Conservation (phyloP, 2,888 invertebrate species). For the Orthosia incerta region DNA sequence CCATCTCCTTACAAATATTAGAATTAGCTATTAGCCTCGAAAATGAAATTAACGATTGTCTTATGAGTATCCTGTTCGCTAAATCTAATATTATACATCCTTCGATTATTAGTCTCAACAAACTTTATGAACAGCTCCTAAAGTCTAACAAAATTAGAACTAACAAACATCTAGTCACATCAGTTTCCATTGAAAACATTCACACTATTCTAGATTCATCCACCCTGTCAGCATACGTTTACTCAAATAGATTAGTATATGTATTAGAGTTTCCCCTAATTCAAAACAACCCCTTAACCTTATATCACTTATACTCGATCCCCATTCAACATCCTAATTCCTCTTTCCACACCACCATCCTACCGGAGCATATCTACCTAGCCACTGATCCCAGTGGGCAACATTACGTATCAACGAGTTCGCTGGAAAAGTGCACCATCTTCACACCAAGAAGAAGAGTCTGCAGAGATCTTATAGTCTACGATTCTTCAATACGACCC, state of each 20-base stretch:
- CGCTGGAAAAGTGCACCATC: not conserved
- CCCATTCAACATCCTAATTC: not conserved
- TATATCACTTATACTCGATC: not conserved
- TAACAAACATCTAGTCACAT: no score
- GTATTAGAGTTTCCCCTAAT: not conserved
- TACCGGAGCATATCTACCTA: conserved; percentile 1
- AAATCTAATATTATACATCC: no score
- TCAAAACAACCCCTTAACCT: not conserved
- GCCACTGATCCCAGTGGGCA: no score
- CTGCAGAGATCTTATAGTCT: not conserved
- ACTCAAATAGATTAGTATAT: not conserved
- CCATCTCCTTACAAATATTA: no score
- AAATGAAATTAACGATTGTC: no score
- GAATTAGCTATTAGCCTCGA: no score
- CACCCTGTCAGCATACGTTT: not conserved
- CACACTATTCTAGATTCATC: conserved; percentile 45
- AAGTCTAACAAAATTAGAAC: no score
- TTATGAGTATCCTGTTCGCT: no score
- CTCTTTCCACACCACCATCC: not conserved
- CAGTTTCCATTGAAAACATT: no score
- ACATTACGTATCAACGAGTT: not conserved
- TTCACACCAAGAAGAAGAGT: not conserved
- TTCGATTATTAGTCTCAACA: no score
- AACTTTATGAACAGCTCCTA: no score
- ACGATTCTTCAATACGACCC: not conserved